Evolutionary conservation across 1,140 invertebrate genomes (phyloP), one percentile per base, ranked within the genome.

Genomic region (Trichogramma pretiosum): DNA sequence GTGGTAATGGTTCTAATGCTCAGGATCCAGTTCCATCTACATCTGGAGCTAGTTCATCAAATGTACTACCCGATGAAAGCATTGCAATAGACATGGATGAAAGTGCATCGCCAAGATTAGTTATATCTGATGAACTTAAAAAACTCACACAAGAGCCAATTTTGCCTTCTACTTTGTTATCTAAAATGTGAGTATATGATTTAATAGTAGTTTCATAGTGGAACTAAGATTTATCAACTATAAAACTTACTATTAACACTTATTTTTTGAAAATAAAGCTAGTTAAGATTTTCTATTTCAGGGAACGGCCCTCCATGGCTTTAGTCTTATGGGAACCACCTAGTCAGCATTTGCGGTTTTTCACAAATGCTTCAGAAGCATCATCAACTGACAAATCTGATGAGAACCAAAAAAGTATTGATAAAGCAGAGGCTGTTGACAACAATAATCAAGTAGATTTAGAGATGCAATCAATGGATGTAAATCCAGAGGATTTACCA

Each of bases 261-360:
- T 41, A 22, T 37, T 33, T 42, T 21, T 16, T 38, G 38, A 34
- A 46, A 50, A 32, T 60, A 54, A 61, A 59, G 36, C 46, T 60
- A 38, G 40, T 28, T 7, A 59, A 35, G 51, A 44, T 65, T 62
- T 61, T 62, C 37, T 38, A 26, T 65, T 68, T 53, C 56, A 73
- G 71, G 55, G 79, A 83, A 50, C 77, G 81, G 57, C 84, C 83
- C 9, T 82, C 82, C 59, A 86, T 83, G 70, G 84, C 84, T 33
- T 57, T 87, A 54, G 81, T 87, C 4, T 74, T 85, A 3, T 87
- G 85, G 85, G 78, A 83, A 61, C 84, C 84, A 3, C 77, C 80
- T 26, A 75, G 74, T 13, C 76, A 75, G 46, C 69, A 78, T 50
- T 55, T 77, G 23, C 66, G 69, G 23, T 38, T 66, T n/a, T 49